phyloP scores from a whole-genome alignment of 2,797 vertebrate genomes.

The Sebastes vulpes region DNA sequence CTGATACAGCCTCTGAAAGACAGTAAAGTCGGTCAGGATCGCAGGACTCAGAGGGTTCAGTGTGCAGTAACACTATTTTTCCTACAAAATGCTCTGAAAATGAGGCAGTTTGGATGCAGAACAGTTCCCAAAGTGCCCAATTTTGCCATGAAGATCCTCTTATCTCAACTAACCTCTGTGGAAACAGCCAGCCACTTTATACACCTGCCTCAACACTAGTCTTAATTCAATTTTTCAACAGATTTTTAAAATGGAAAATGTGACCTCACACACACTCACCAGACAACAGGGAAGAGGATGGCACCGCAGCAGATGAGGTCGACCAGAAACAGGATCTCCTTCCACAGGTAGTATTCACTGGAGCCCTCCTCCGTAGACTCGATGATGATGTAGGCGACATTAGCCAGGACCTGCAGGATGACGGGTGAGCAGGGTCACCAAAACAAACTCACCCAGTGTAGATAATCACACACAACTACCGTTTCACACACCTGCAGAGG shows the following conservation, averaged over 20 bases:
- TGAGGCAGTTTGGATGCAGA: not conserved
- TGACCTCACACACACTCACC: slow-evolving; percentile 71
- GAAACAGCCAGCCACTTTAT: too few species aligned
- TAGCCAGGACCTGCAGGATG: slow-evolving; percentile 81
- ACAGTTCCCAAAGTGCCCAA: not conserved
- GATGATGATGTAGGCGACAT: slow-evolving; percentile 89
- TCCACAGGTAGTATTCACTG: slow-evolving; percentile 89
- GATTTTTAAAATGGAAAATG: not conserved
- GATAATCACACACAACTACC: not conserved
- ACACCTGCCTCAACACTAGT: too few species aligned
- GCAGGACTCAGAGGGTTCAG: too few species aligned
- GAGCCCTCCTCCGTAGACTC: slow-evolving; percentile 90
- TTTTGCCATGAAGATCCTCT: too few species aligned
- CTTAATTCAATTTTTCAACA: not conserved
- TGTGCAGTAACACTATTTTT: too few species aligned
- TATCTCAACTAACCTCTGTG: too few species aligned
- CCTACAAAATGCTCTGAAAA: not conserved
- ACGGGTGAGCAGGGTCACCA: not conserved
- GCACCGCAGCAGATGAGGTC: slow-evolving; percentile 91
- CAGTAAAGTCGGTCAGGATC: too few species aligned
- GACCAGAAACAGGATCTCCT: slow-evolving; percentile 90
- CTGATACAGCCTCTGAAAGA: too few species aligned
- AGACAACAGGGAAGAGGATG: slow-evolving; percentile 91
- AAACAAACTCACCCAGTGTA: not conserved
- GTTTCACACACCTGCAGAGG: slow-evolving; percentile 85